Percentiles rank a stretch among this genome's conserved stretches.
Evolutionary conservation across 2,113 vertebrate species (phyloP).

Genomic region (Sarotherodon lohbergeri): DNA sequence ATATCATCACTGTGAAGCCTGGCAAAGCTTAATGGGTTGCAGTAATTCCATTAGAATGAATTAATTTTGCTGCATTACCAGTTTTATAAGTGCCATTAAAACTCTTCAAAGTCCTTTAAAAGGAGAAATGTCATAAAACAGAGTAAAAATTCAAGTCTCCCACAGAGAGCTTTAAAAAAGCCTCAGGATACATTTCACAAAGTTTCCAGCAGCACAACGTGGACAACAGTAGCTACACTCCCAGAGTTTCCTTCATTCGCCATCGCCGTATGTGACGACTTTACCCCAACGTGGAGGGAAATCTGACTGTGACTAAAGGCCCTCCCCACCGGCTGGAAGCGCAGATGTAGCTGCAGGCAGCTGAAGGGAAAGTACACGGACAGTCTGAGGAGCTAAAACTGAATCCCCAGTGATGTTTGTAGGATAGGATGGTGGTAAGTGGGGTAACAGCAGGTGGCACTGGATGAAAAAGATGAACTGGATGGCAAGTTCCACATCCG

Average conservation of each 20-base stretch:
- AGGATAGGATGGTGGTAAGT: background rate
- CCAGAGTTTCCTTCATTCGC: background rate
- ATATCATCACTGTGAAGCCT: background rate
- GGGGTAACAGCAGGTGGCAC: background rate
- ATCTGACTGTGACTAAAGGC: background rate
- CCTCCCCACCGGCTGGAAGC: background rate
- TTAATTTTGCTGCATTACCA: background rate
- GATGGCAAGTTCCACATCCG: background rate
- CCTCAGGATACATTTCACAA: background rate
- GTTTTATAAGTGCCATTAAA: background rate
- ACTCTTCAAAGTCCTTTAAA: background rate
- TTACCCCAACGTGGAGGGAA: background rate
- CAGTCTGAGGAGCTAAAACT: background rate
- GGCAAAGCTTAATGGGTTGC: background rate
- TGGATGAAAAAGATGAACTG: background rate
- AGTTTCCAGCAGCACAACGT: background rate
- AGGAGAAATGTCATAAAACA: background rate
- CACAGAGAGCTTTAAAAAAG: background rate
- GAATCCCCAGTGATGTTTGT: background rate
- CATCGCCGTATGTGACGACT: background rate
- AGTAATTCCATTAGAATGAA: background rate
- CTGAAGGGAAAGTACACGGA: background rate
- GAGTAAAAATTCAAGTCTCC: background rate
- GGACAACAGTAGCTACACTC: background rate
- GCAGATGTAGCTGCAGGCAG: background rate